Evolutionary conservation across 2,888 invertebrate genomes (phyloP).

Genomic region (Icerya purchasi): DNA sequence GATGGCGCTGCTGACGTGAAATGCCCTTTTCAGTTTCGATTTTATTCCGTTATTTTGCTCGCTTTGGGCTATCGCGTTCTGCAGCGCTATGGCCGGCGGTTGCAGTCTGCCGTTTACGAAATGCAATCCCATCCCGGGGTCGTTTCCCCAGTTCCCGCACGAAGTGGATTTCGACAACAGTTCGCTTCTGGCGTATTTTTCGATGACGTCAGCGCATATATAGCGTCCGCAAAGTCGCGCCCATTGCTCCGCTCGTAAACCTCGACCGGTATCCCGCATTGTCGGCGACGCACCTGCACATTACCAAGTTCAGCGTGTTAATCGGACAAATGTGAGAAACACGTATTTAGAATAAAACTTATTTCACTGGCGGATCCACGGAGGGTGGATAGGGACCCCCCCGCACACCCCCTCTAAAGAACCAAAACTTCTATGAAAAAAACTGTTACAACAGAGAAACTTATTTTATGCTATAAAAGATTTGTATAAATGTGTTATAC

Average conservation of each 20-base stretch:
- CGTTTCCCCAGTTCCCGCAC: constrained; percentile 36
- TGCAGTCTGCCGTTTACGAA: constrained; percentile 20
- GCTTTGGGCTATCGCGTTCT: constrained; percentile 13
- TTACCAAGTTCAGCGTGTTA: too few species aligned
- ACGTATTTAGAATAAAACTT: too few species aligned
- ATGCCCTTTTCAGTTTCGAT: constrained; percentile 34
- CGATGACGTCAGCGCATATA: constrained; percentile 46
- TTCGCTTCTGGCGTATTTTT: constrained; percentile 37
- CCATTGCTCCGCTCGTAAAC: constrained; percentile 51
- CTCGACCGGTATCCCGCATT: constrained; percentile 41
- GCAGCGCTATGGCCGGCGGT: constrained; percentile 21
- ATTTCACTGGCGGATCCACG: too few species aligned
- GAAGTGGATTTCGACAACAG: constrained; percentile 34
- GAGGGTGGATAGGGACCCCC: too few species aligned
- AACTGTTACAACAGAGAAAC: too few species aligned
- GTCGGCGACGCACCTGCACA: constrained; percentile 42
- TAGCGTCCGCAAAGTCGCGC: constrained; percentile 48
- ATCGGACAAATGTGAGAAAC: too few species aligned
- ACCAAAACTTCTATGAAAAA: too few species aligned
- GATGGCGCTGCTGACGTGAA: constrained; percentile 32
- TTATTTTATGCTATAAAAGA: too few species aligned
- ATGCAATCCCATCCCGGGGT: constrained; percentile 31
- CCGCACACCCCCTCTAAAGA: too few species aligned
- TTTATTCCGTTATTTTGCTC: constrained; percentile 24
- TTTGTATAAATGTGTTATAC: too few species aligned